Percentiles rank a stretch among this genome's conserved stretches.
These are phyloP conservation scores for Eupithecia centaureata DNA, from an alignment of 2,888 invertebrate genomes.

Conservation along the genomic window DNA sequence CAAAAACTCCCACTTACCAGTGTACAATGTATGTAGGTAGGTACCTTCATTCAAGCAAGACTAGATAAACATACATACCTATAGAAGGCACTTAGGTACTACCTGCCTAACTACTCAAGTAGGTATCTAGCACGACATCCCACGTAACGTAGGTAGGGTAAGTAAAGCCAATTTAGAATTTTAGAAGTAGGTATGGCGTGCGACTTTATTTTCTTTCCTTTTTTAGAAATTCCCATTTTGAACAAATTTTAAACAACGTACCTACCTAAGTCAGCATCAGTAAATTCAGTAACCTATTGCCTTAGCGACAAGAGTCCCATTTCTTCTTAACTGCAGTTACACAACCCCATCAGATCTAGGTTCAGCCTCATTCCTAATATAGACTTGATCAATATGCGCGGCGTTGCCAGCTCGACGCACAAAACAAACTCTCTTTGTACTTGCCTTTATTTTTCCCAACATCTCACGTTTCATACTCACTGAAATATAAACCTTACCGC, in stretches of 20 bases:
- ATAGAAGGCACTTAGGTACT: no score
- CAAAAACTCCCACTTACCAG: no score
- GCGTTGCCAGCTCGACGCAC: constrained; percentile 65
- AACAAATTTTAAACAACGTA: no score
- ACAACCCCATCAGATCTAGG: constrained; percentile 44
- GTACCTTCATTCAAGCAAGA: no score
- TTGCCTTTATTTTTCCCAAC: background rate
- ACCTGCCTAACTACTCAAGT: no score
- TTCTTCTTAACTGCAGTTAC: background rate
- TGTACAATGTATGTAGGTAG: no score
- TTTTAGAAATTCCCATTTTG: background rate
- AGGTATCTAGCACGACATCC: no score
- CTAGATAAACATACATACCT: no score
- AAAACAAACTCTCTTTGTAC: constrained; percentile 52
- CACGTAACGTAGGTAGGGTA: no score
- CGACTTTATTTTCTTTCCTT: background rate
- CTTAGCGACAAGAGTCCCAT: background rate
- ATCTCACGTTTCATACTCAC: background rate
- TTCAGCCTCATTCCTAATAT: constrained; percentile 57
- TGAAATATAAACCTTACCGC: background rate
- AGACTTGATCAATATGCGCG: constrained; percentile 70
- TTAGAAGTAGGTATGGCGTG: no score
- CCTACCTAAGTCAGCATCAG: no score
- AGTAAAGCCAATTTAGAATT: no score
- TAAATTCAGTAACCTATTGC: constrained; percentile 1